Evolutionary conservation across 2,113 vertebrate genomes (phyloP), one percentile per base, ranked within the genome.

Genomic region (Cyprinodon brontotheroides): DNA sequence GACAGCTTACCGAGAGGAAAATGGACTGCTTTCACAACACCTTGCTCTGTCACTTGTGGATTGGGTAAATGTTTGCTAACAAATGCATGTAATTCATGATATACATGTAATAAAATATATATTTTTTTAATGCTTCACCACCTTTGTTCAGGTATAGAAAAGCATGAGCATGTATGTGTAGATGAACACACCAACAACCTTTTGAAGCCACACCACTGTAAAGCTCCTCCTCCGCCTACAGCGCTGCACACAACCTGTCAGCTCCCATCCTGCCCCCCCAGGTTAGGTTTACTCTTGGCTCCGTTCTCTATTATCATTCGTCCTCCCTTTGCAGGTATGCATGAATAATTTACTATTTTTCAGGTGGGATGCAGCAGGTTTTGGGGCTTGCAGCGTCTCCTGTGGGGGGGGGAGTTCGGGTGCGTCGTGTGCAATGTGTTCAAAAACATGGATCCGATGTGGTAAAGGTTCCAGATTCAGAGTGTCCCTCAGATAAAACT

Each of bases 31-130:
- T 63, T 89, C 57, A 77, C 70, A 4, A 88, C 95, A 0, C 78
- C 93, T 0, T 99, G 97, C 83, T 97, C 97, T 0, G 96, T 94
- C 80, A 95, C 95, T 82, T 99, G 98, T 88, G 96, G 97, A 78
- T 89, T 93, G 93, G 97, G 97, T 98, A 77, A 47, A 65, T 78
- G 9, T 65, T 3, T 1, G 62, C 1, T 29, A n/a, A 38, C 17
- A 53, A 50, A 6, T 10, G 37, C 65, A 68, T 72, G 61, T 22
- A 8, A 77, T 4, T 50, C 69, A 65, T 36, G 39, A 59, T 40
- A 38, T 17, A 10, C 13, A 39, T 17, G 61, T 11, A 14, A 20
- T 53, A 8, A 53, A 53, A n/a, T 53, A 53, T 60, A 22, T 43
- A 0, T 0, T 61, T 75, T 69, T 37, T 36, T 1, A 47, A 9